These are phyloP conservation scores for Volucella inanis DNA, from an alignment of 2,888 invertebrate genomes.

Conservation along the genomic window DNA sequence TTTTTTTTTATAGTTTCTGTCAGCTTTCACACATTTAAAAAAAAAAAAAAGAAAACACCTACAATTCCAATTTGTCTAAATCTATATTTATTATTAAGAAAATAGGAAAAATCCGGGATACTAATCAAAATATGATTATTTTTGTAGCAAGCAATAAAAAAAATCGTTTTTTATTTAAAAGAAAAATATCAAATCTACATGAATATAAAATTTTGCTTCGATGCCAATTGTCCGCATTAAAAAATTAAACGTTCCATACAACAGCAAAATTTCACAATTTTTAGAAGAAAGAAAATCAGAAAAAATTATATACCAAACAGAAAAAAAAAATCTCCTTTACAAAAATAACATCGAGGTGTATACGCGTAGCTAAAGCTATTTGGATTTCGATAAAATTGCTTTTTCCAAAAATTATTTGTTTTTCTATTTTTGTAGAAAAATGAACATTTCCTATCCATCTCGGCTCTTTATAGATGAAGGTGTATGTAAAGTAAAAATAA, in stretches of 20 bases:
- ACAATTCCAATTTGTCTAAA: too few species aligned
- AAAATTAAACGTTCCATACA: slow-evolving; percentile 8
- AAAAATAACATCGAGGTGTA: slow-evolving; percentile 60
- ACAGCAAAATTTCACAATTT: slow-evolving; percentile 3
- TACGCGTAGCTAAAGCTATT: slow-evolving; percentile 17
- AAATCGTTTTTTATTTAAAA: slow-evolving; percentile 17
- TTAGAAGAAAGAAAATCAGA: slow-evolving; percentile 5
- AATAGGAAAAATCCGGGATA: slow-evolving; percentile 33
- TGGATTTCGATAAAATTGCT: neutral
- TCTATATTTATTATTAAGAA: neutral
- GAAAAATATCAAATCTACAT: slow-evolving; percentile 1
- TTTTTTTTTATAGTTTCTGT: too few species aligned
- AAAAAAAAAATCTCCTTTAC: neutral
- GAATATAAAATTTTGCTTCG: slow-evolving; percentile 16
- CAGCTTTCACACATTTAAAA: too few species aligned
- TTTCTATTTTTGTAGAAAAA: slow-evolving; percentile 3
- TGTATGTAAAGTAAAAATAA: neutral
- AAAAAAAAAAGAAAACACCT: too few species aligned
- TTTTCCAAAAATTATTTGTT: neutral
- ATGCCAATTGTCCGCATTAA: slow-evolving; percentile 43
- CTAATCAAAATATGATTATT: slow-evolving; percentile 49
- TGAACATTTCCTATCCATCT: neutral
- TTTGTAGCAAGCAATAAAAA: slow-evolving; percentile 67
- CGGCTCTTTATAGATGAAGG: slow-evolving; percentile 4
- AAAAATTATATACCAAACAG: too few species aligned